A percentile compares a stretch with the other conserved stretches of the same genome.
phyloP scores from a whole-genome alignment of 1,140 invertebrate species.

The Ceratina japonica region DNA sequence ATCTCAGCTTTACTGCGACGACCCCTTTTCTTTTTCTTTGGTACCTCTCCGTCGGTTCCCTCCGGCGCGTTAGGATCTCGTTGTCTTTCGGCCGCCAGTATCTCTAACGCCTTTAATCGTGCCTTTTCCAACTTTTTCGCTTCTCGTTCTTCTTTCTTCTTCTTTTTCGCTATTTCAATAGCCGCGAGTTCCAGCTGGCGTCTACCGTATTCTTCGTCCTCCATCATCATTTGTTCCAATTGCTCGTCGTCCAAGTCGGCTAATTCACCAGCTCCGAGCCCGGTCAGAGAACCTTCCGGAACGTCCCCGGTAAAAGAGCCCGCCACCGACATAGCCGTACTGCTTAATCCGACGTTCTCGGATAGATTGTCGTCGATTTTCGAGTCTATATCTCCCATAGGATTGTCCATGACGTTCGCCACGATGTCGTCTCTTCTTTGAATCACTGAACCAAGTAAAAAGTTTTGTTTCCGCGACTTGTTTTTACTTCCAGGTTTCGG shows the following conservation, averaged over 20 bases:
- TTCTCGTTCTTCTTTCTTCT: constrained; percentile 81
- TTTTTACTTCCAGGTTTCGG: constrained; percentile 78
- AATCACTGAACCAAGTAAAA: constrained; percentile 55
- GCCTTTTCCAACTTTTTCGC: constrained; percentile 82
- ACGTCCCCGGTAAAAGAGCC: constrained; percentile 65
- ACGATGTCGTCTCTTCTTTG: constrained; percentile 65
- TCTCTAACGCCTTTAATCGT: constrained; percentile 79
- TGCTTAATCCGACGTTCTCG: constrained; percentile 54
- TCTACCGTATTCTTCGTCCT: constrained; percentile 82
- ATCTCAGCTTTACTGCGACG: constrained; percentile 78
- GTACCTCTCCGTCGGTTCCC: constrained; percentile 72
- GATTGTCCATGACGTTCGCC: constrained; percentile 62
- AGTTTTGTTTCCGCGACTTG: constrained; percentile 65
- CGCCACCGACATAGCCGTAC: constrained; percentile 60
- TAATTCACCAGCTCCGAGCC: constrained; percentile 77
- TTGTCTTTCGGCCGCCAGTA: constrained; percentile 74
- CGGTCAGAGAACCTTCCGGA: constrained; percentile 69
- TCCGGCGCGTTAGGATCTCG: constrained; percentile 69
- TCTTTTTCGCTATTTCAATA: constrained; percentile 81
- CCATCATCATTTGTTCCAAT: constrained; percentile 82
- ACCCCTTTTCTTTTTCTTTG: constrained; percentile 77
- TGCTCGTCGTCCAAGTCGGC: constrained; percentile 82
- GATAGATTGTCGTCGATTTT: constrained; percentile 66
- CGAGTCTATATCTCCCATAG: constrained; percentile 56
- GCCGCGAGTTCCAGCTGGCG: constrained; percentile 80